Base-by-base conservation (phyloP, 2,888 invertebrate species). In the Sialis lutaria region DNA sequence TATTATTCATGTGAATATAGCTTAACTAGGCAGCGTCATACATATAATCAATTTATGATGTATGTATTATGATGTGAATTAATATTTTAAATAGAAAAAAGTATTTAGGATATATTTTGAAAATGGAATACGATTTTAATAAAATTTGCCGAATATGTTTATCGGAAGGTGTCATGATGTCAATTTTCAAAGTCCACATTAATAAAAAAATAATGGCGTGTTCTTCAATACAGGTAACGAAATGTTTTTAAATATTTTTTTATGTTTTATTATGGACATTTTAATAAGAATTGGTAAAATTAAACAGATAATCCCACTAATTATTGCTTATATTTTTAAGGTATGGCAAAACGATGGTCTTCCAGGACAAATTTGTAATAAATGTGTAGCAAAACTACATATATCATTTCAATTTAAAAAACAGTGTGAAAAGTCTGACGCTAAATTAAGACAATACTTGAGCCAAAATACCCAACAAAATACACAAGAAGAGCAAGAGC, bases 311-410 rank as follows among this genome's bases (percentile, higher is more conserved):
- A 37, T 39, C 7, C 7, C 30, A 31, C 33, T 39, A 8, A 10
- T 32, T 32, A 33, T 37, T 30, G 40, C 45, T n/a, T 47, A 39
- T 22, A 35, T 47, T 48, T 53, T 54, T 33, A 46, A 69, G 68
- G 67, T 68, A 10, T 65, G 66, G 67, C 67, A 64, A 54, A 65
- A 66, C 51, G 69, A 69, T 54, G 63, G 64, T 34, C 52, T 69
- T 34, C 68, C 69, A 13, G 53, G 59, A 22, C 64, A 66, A 55
- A 67, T 69, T 45, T 69, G 69, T 52, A 63, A 65, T 46, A 65
- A 64, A 55, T 69, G 69, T 55, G 62, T 63, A 31, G 63, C 64
- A 2, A 66, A 65, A 54, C 54, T 69, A 10, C 65, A 67, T 51
- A 64, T 67, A 49, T 62, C 67, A 1, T 68, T 63, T 54, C 67